Evolutionary conservation across 2,888 invertebrate genomes (phyloP), one percentile per base, ranked within the genome.

Genomic region (Cyaniris semiargus): DNA sequence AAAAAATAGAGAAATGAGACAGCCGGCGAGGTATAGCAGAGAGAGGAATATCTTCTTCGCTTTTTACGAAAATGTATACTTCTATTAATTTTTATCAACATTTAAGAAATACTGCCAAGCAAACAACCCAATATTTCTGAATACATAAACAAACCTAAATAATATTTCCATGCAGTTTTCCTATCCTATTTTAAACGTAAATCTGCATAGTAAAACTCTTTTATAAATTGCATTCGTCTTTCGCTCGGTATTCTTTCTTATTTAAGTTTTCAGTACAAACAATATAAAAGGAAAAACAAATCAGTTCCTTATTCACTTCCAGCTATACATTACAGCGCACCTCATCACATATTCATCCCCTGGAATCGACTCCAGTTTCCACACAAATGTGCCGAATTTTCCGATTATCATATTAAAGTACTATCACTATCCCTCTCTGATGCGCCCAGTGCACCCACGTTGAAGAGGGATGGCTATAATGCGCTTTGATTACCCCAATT

Each of bases 331-430:
- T 86, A 83, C 85, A 84, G 84, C 83, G 82, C 80, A 83, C 76
- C 86, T 88, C 87, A 91, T 91, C 87, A 86, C 84, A 90, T 89
- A 91, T 91, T 91, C 91, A 90, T 83, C 82, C 81, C 79, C 83
- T 80, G 85, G 85, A 87, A 87, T 86, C 85, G 83, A 85, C 85
- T 84, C 81, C 77, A 80, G 79, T 83, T 82, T 84, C 84, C 85
- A 83, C 86, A 83, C 87, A 86, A 87, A 88, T 89, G 87, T 87
- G 87, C 86, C 84, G 86, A 89, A 90, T 89, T 87, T 88, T 86
- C 86, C 86, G 89, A 91, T 91, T 91, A 90, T 90, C 89, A 91
- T 91, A 90, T 90, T 90, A 89, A 87, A 91, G 90, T 88, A 89
- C 88, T 80, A 58, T 60, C n/a, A 18, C 44, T 79, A 78, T 89